Percentiles rank a stretch among this genome's conserved stretches.
Evolutionary conservation across 1,140 invertebrate species (phyloP).

Genomic region (Platyscapa corneri): DNA sequence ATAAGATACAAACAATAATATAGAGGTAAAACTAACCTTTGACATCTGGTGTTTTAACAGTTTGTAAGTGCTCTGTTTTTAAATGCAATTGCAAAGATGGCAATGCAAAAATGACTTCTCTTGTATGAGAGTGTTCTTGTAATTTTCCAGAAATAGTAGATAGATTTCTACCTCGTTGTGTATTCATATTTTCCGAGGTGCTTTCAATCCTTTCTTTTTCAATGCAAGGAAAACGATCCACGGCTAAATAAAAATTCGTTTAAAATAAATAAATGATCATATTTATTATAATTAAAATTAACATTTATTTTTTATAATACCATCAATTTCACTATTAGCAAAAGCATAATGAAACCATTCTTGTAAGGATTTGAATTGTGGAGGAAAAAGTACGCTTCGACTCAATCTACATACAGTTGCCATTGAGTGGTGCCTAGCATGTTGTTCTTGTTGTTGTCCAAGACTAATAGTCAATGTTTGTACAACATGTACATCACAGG

Average conservation of each 20-base stretch:
- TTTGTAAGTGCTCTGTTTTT: conserved; percentile 93
- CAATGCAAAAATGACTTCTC: conserved; percentile 96
- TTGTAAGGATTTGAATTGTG: conserved; percentile 93
- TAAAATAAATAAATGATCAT: neutral
- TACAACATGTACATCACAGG: conserved; percentile 82
- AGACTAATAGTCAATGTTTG: conserved; percentile 92
- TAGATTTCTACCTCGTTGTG: conserved; percentile 69
- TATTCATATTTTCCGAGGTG: conserved; percentile 63
- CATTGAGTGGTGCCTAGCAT: conserved; percentile 88
- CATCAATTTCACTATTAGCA: conserved; percentile 93
- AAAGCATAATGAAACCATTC: conserved; percentile 99
- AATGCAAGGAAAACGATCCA: conserved; percentile 91
- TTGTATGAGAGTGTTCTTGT: conserved; percentile 89
- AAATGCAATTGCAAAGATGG: conserved; percentile 94
- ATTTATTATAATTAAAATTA: neutral
- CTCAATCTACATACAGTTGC: conserved; percentile 94
- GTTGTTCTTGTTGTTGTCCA: conserved; percentile 81
- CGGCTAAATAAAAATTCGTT: conserved; percentile 77
- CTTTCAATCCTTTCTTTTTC: conserved; percentile 80
- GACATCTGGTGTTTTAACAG: conserved; percentile 81
- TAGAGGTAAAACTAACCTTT: conserved; percentile 72
- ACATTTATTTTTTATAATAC: conserved; percentile 60
- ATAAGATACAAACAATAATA: neutral
- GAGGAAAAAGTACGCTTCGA: conserved; percentile 92
- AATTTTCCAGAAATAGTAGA: conserved; percentile 77